Percentiles rank a stretch among this genome's conserved stretches.
Conservation (phyloP, 2,797 vertebrate species). For the Oceanodroma leucorhoa region DNA sequence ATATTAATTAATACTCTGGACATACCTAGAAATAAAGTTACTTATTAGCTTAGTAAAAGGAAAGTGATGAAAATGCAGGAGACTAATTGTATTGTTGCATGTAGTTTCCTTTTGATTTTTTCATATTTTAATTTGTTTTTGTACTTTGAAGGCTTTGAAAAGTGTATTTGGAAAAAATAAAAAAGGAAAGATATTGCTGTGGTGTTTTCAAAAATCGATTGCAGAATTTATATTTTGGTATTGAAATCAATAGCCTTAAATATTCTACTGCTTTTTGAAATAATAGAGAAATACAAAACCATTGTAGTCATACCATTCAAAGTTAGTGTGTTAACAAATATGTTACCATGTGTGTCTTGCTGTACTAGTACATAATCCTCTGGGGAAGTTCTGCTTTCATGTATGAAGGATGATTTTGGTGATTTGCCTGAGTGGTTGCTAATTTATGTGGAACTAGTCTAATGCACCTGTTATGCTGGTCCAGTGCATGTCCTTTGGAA, state of each 20-base stretch:
- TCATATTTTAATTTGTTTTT: not conserved
- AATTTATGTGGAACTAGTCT: not conserved
- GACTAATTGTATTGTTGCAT: not conserved
- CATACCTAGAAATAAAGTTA: not conserved
- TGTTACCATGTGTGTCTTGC: not conserved
- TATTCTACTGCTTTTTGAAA: not conserved
- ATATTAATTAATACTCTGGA: not conserved
- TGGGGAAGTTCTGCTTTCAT: not conserved
- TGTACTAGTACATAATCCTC: not conserved
- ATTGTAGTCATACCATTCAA: not conserved
- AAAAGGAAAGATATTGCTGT: not conserved
- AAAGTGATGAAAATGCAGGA: not conserved
- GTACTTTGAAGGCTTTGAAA: not conserved
- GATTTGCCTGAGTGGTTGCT: not conserved
- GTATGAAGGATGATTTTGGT: not conserved
- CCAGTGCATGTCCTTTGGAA: not conserved
- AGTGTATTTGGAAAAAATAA: not conserved
- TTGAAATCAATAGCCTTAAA: not conserved
- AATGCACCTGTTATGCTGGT: not conserved
- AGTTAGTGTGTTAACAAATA: not conserved
- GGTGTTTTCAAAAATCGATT: fast-evolving
- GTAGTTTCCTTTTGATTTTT: not conserved
- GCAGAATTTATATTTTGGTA: not conserved
- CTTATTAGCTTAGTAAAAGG: not conserved
- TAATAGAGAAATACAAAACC: not conserved